A percentile compares a stretch with the other conserved stretches of the same genome.
Conservation (phyloP, 2,113 vertebrate genomes). For the Micronycteris hirsuta region DNA sequence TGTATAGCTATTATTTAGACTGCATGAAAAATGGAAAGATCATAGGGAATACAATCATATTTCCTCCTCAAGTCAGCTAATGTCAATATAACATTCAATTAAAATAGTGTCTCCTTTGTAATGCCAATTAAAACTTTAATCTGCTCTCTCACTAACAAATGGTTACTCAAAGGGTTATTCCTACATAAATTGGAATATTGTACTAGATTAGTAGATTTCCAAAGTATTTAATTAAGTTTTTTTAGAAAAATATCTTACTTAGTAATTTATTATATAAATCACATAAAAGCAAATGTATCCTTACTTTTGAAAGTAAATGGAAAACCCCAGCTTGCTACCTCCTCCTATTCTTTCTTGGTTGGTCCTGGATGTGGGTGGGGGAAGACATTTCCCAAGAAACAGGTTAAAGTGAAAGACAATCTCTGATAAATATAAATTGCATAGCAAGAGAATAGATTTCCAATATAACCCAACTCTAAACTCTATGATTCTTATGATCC, state of each 20-base stretch:
- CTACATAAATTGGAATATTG: neutral
- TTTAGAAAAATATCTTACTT: neutral
- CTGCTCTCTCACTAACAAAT: neutral
- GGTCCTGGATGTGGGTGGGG: rapidly evolving
- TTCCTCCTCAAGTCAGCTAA: neutral
- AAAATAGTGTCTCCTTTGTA: neutral
- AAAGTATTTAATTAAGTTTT: neutral
- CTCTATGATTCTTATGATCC: neutral
- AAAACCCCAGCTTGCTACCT: neutral
- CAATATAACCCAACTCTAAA: neutral
- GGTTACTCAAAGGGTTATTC: neutral
- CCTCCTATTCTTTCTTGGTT: neutral
- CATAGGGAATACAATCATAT: neutral
- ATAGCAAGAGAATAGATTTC: neutral
- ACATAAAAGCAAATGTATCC: neutral
- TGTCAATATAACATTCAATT: neutral
- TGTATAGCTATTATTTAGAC: neutral
- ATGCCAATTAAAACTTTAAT: neutral
- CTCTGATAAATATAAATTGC: neutral
- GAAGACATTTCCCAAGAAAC: neutral
- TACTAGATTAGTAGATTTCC: neutral
- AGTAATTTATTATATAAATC: neutral
- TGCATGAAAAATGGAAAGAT: neutral
- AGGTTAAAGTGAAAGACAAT: neutral
- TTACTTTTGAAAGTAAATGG: neutral